Base-by-base conservation (phyloP, 2,113 vertebrate species). In the Forbesichthys agassizii region DNA sequence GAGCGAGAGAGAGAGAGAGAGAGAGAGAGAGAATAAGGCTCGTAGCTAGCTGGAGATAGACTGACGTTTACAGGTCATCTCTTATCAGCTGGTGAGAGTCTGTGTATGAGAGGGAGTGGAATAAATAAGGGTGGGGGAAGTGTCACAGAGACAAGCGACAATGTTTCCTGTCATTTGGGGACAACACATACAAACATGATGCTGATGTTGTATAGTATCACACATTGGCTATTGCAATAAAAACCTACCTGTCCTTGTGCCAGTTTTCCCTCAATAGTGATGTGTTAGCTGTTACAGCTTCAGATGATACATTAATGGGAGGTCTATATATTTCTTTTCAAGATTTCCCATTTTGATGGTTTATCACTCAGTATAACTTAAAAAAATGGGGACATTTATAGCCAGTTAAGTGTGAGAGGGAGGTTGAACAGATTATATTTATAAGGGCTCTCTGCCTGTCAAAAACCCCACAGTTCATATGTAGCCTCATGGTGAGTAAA, bases 41-140 rank as follows among this genome's bases (percentile, higher is more conserved):
- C 9, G 53, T 54, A 52, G 46, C 62, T 74, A 57, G 64, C 68
- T 54, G 33, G 68, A 52, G 57, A 75, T 66, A 16, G 61, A 78
- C 64, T 78, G 82, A 42, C 74, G 69, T 81, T 73, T 81, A 56
- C 63, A 73, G 70, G 64, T 74, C 63, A 76, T 79, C 57, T 64
- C 72, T 84, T 70, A 81, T 78, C 63, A 69, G 68, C 68, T 42
- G 49, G 51, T 54, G 42, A 76, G 55, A 57, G 55, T 36, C 53
- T 64, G 61, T 49, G 47, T 64, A 69, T 46, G 52, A 66, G 62
- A 57, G 33, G 20, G 1, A 59, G 54, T 11, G 33, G 27, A 47
- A 60, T 36, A 57, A 46, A 27, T 18, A 57, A 27, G n/a, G n/a
- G n/a, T 4, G 16, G 12, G n/a, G 11, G 27, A 8, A 8, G 4